Conservation (phyloP, 2,797 vertebrate species). For the Trematocara caparti region DNA sequence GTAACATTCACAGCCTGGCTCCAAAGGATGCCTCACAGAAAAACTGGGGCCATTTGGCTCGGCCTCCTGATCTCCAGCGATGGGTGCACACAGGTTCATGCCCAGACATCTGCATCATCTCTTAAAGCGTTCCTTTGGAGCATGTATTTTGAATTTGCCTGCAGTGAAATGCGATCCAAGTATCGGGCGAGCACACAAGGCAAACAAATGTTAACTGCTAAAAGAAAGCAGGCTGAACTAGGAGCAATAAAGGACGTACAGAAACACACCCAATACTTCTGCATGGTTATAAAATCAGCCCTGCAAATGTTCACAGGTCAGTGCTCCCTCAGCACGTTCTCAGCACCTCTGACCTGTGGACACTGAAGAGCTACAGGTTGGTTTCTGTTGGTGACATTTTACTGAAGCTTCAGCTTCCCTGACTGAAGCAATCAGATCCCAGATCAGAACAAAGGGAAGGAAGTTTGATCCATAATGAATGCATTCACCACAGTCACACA, state of each 20-base stretch:
- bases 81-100: not conserved
- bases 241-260: not conserved
- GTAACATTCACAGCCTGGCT: not conserved
- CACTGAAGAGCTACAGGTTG: not conserved
- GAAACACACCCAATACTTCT: not conserved
- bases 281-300: not conserved
- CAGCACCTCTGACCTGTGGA: not conserved
- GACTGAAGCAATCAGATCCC: not conserved
- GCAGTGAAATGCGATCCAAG: not conserved
- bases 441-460: not conserved
- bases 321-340: not conserved
- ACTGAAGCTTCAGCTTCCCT: not conserved
- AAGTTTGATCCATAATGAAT: not conserved
- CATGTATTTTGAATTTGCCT: not conserved
- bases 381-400: not conserved
- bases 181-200: rapidly evolving
- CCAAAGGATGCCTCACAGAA: not conserved
- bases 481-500: not conserved
- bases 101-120: not conserved
- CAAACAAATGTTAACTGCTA: not conserved
- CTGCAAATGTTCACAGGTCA: not conserved
- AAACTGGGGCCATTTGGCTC: not conserved
- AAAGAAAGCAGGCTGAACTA: not conserved
- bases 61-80: not conserved
- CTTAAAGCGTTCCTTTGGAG: not conserved